Conservation (phyloP, 2,888 invertebrate species). For the Saturnia japonica region DNA sequence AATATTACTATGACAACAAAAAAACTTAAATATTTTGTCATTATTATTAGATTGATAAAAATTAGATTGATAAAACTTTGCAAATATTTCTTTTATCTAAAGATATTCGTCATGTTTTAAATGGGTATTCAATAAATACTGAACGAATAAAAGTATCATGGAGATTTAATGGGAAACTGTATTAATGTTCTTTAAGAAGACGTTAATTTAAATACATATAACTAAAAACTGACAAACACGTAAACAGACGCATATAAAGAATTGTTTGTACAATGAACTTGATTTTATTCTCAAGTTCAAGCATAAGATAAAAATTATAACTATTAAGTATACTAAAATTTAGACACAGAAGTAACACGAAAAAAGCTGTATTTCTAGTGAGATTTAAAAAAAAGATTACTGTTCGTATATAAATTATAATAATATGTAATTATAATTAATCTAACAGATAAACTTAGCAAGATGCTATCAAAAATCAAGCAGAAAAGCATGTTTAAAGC, state of each 20-base stretch:
- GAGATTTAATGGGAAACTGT: background rate
- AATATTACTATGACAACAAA: too few relatives aligned
- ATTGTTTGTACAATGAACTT: too few relatives aligned
- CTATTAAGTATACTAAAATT: too few relatives aligned
- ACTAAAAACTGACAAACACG: too few relatives aligned
- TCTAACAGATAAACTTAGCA: background rate
- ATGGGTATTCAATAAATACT: background rate
- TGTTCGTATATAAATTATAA: background rate
- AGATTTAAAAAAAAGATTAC: background rate
- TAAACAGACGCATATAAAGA: too few relatives aligned
- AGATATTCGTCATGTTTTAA: too few relatives aligned
- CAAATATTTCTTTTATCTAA: background rate
- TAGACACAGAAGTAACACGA: background rate
- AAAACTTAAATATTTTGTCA: background rate
- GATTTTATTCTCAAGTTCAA: too few relatives aligned
- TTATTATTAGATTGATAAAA: background rate
- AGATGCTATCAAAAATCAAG: slow-evolving; percentile 31
- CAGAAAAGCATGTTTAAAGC: slow-evolving; percentile 44
- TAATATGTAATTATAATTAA: background rate
- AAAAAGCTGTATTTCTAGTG: background rate
- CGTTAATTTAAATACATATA: too few relatives aligned
- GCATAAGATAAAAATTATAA: too few relatives aligned
- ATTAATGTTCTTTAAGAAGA: background rate
- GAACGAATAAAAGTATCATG: background rate
- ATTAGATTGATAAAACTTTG: background rate